Evolutionary conservation across 2,797 vertebrate genomes (phyloP).

Genomic region (Lagothrix lagotricha): DNA sequence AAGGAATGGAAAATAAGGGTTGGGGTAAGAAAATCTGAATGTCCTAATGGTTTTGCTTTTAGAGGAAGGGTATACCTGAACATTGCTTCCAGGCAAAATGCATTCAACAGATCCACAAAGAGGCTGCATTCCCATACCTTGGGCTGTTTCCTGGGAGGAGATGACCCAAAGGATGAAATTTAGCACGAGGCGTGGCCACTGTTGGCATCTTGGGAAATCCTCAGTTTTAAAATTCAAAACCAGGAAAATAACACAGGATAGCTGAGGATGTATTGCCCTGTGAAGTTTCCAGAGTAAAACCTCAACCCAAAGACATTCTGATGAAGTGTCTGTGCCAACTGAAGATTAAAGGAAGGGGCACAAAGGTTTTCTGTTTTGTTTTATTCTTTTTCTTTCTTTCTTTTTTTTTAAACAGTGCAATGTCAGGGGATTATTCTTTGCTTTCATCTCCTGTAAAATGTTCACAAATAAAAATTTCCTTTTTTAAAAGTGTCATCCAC

Average conservation of each 20-base stretch:
- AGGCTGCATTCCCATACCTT: not conserved
- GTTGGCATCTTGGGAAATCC: not conserved
- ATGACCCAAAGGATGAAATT: not conserved
- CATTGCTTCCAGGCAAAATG: not conserved
- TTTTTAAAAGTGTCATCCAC: not conserved
- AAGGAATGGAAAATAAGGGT: not conserved
- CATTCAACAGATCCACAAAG: too few relatives aligned
- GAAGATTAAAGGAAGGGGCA: not conserved
- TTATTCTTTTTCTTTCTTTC: too few relatives aligned
- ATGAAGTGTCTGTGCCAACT: not conserved
- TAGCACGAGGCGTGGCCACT: too few relatives aligned
- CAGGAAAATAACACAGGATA: too few relatives aligned
- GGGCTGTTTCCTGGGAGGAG: not conserved
- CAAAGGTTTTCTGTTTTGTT: too few relatives aligned
- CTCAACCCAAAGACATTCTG: not conserved
- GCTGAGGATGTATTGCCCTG: not conserved
- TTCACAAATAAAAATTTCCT: not conserved
- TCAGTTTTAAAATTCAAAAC: not conserved
- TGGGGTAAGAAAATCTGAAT: not conserved
- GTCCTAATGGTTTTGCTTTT: not conserved
- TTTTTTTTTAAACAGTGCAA: fast-evolving
- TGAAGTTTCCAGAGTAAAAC: not conserved
- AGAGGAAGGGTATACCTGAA: too few relatives aligned
- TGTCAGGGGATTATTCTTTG: not conserved
- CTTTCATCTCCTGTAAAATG: not conserved